phyloP scores from a whole-genome alignment of 2,888 invertebrate species.

The Hydropsyche betteni region DNA sequence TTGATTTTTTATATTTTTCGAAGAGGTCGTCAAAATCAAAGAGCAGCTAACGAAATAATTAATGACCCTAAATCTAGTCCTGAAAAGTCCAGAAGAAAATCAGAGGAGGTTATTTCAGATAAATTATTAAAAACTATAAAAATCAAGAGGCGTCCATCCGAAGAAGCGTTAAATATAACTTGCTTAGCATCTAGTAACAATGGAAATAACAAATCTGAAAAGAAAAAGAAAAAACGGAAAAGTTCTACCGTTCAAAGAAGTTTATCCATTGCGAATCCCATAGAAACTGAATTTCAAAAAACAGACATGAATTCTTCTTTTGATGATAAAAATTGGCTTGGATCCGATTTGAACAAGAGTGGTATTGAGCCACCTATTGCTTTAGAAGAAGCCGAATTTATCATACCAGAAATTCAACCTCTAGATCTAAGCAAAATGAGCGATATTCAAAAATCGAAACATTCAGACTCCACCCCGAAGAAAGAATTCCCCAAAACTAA shows the following conservation, averaged over 20 bases:
- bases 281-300: conserved; percentile 48
- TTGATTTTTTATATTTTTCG: conserved; percentile 60
- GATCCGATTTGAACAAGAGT: conserved; percentile 59
- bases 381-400: conserved; percentile 68
- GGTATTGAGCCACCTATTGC: conserved; percentile 65
- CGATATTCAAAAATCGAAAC: conserved; percentile 38
- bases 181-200: conserved; percentile 53
- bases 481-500: conserved; percentile 61
- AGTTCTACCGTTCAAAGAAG: conserved; percentile 53
- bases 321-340: conserved; percentile 55
- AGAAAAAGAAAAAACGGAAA: conserved; percentile 65
- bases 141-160: conserved; percentile 75
- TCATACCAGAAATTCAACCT: conserved; percentile 63
- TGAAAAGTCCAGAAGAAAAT: conserved; percentile 65
- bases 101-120: conserved; percentile 68
- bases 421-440: conserved; percentile 58
- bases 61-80: conserved; percentile 1
- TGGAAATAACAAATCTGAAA: conserved; percentile 56
- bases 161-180: conserved; percentile 72
- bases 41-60: conserved; percentile 59
- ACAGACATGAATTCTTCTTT: conserved; percentile 53
- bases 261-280: conserved; percentile 45
- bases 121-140: neutral
- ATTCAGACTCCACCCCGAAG: conserved; percentile 53
- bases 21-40: conserved; percentile 58